Evolutionary conservation across 2,888 invertebrate species (phyloP), one percentile per base, ranked within the genome.

Genomic region (Epistrophella euchroma): DNA sequence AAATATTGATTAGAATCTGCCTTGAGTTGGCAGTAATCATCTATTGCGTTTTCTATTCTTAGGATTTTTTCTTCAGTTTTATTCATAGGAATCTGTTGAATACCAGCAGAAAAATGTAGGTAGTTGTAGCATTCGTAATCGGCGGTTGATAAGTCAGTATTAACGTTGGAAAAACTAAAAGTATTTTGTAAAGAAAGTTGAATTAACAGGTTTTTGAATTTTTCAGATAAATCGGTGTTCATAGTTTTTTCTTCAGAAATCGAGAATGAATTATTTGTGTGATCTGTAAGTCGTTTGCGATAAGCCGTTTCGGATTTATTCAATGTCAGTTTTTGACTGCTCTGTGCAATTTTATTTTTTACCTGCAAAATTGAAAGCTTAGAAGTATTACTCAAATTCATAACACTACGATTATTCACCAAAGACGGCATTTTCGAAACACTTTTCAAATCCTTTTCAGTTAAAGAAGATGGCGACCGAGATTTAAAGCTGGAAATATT

Each of bases 201-300:
- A 15, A 28, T 47, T 35, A 62, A 56, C 1, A 79, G 3, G 40
- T 78, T 47, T 11, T 87, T 71, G 10, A 83, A 47, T 60, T 79
- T 75, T 7, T 87, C 78, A 6, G 66, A 32, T 32, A 82, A 43
- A 40, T 83, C 75, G 15, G 32, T 40, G 55, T 45, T 55, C n/a
- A 55, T 22, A n/a, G 25, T 72, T 55, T 75, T 75, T 22, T 87
- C 87, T 58, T 87, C 78, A 4, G 83, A 83, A 58, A 87, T 83
- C 0, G 83, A 76, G 32, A 77, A 73, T 10, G 78, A 64, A 40
- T 62, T 78, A 35, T 83, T 72, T 6, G 45, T 60, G 10, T 71
- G 74, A 1, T 75, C 78, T 22, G 74, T 68, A 7, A 72, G 68
- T n/a, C 72, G 66, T 37, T 87, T 87, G 11, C 66, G 71, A 22